These are phyloP conservation scores for Drosophila nigritarsus DNA, from an alignment of 2,888 invertebrate genomes.

Conservation along the genomic window DNA sequence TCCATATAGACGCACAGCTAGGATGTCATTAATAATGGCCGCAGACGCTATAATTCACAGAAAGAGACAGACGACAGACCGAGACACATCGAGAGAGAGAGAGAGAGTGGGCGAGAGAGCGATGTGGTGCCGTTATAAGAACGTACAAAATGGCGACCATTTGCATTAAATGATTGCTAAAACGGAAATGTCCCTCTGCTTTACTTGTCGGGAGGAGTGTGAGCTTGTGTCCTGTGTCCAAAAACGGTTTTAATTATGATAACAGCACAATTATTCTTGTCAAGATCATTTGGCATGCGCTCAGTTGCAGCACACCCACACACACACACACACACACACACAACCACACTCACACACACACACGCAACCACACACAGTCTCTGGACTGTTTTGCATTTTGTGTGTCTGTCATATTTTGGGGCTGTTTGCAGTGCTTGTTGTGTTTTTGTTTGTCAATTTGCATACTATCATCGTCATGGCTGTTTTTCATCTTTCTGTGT, in stretches of 20 bases:
- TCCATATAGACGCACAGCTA: constrained; percentile 46
- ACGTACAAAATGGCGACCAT: constrained; percentile 77
- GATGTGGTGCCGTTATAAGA: constrained; percentile 54
- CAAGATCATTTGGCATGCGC: constrained; percentile 80
- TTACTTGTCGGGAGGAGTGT: constrained; percentile 19
- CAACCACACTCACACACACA: constrained; percentile 10
- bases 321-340: constrained; percentile 15
- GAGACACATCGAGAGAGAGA: background rate
- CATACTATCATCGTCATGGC: constrained; percentile 82
- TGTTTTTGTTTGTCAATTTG: constrained; percentile 83
- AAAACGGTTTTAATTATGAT: constrained; percentile 83
- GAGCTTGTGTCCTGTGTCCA: constrained; percentile 57
- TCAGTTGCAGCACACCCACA: constrained; percentile 47
- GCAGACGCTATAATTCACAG: constrained; percentile 64
- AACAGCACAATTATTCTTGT: constrained; percentile 83
- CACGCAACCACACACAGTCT: background rate
- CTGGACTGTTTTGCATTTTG: constrained; percentile 63
- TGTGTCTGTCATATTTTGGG: constrained; percentile 71
- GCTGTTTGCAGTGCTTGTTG: constrained; percentile 54
- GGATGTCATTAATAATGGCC: constrained; percentile 70
- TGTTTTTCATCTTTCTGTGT: constrained; percentile 72
- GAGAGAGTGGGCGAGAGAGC: constrained; percentile 4
- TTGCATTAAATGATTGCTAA: constrained; percentile 80
- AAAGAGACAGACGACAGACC: constrained; percentile 14
- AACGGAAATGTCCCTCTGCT: constrained; percentile 49